Conservation (phyloP, 2,113 vertebrate genomes). For the Conger conger region DNA sequence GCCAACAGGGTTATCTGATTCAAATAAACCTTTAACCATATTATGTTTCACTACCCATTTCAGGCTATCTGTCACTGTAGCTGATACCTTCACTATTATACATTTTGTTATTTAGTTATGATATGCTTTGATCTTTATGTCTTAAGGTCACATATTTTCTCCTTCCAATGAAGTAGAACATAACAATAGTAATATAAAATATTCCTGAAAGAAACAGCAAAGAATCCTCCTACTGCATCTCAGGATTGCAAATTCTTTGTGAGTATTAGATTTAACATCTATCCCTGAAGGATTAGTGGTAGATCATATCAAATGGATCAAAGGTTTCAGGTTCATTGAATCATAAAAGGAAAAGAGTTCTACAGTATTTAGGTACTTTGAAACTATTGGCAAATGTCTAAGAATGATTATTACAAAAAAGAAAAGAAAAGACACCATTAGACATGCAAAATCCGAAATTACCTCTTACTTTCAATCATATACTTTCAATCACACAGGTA, state of each 20-base stretch:
- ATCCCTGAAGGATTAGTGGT: background rate
- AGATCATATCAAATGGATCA: background rate
- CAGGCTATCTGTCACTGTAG: background rate
- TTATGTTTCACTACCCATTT: background rate
- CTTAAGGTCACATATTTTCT: background rate
- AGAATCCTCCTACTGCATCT: background rate
- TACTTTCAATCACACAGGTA: background rate
- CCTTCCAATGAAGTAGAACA: background rate
- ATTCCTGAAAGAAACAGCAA: background rate
- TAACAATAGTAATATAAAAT: background rate
- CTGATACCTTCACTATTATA: background rate
- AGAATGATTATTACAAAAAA: background rate
- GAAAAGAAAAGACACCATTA: background rate
- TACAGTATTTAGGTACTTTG: background rate
- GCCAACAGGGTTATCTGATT: slow-evolving; percentile 1
- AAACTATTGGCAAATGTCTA: background rate
- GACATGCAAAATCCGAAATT: background rate
- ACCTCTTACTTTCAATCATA: background rate
- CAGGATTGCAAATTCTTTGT: background rate
- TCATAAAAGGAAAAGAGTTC: background rate
- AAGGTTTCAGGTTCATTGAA: background rate
- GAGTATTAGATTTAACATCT: background rate
- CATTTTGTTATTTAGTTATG: background rate
- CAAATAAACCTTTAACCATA: slow-evolving; percentile 5
- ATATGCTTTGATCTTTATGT: background rate